Evolutionary conservation across 2,113 vertebrate species (phyloP), one percentile per base, ranked within the genome.

Genomic region (Cathartes aura): DNA sequence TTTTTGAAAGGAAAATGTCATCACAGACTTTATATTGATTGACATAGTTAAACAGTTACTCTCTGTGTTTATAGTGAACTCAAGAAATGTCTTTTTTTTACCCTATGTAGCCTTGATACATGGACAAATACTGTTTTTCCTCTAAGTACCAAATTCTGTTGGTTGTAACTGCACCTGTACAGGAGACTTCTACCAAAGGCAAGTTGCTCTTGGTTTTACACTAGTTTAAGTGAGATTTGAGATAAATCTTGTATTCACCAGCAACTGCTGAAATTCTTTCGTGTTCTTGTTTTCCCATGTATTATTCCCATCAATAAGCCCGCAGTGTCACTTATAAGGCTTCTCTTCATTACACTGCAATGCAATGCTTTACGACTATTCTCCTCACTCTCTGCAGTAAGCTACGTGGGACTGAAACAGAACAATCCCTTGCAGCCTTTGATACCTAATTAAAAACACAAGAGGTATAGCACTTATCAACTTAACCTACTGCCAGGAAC

Each of bases 1-100:
- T 96, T 95, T 86, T 78, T 71, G 6, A 34, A 34, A 94, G 75
- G 82, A 90, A 96, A 96, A 97, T 93, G 72, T 92, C 96, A 95
- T 93, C 89, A 59, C 3, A 29, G 64, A 91, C 55, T 87, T 36
- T 20, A 4, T 50, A 93, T 53, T 90, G 97, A 97, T 90, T 91
- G 92, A 81, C 81, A 86, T 1, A 23, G 42, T 82, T 85, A 93
- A 96, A 92, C 84, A 90, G 42, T 32, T 89, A 34, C 32, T 47
- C 43, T 90, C 83, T 81, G 67, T 67, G 80, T 81, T 95, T 90
- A 87, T 50, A 93, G 23, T 14, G 20, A 91, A 74, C 64, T 89
- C 59, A 24, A 58, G 38, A 89, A 95, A 80, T 2, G 2, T 56
- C 20, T 23, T 68, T 59, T 45, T 78, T 80, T 96, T 75, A 55